Evolutionary conservation across 2,113 vertebrate species (phyloP), one percentile per base, ranked within the genome.

Genomic region (Nothoprocta pentlandii): DNA sequence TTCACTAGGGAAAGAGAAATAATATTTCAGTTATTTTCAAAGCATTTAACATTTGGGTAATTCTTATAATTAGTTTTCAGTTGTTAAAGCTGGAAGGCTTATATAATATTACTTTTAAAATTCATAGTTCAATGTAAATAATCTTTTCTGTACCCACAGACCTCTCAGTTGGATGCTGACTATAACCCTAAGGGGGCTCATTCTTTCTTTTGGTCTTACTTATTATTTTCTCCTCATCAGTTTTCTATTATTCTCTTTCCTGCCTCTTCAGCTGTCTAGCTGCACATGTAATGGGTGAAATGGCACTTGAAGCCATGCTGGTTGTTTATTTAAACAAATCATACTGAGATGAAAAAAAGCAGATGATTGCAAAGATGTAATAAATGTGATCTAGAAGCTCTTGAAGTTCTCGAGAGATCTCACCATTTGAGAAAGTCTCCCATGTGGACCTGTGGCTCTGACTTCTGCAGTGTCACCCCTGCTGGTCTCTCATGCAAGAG

Each of bases 311-410:
- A 92, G 70, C 88, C 91, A 47, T 85, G 87, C 94, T 96, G 93
- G 59, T 86, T 96, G 93, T 95, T 96, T 96, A 73, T 91, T 95
- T 95, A 96, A 96, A 96, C 94, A 97, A 94, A 93, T 80, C 70
- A 68, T 51, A 81, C 71, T 59, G 87, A 92, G 86, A 89, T 56
- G 74, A 61, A 77, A 84, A 75, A 75, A 70, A 93, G 92, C 46
- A 89, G 80, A 87, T 95, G 85, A 93, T 75, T 90, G 77, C 80
- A 62, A 81, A 90, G 66, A 78, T 30, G 4, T 1, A 76, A 87
- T 59, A 79, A 86, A 71, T 89, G 85, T 51, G 28, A 73, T 94
- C 1, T 20, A 70, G 79, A 56, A 89, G 83, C 77, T 96, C 76
- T 15, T 76, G 47, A 58, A 41, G 58, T 62, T 66, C 62, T 77